Evolutionary conservation across 2,797 vertebrate species (phyloP).

Genomic region (Tapera naevia): DNA sequence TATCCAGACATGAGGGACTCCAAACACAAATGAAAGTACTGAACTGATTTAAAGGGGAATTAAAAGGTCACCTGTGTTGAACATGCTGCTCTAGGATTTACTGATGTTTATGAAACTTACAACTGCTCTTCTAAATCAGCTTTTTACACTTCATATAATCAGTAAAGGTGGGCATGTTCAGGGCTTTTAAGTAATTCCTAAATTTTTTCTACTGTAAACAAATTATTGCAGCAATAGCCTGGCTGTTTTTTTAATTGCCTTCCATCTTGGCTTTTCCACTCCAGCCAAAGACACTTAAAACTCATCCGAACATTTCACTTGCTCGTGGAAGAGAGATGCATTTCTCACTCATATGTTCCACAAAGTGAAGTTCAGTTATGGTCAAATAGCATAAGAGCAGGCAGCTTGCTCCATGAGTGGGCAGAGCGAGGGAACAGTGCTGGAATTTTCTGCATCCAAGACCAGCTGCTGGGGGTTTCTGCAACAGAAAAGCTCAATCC

Average conservation of each 20-base stretch:
- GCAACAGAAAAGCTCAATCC: not conserved
- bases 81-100: slow-evolving; percentile 53
- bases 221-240: not conserved
- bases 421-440: not conserved
- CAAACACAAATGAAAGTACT: slow-evolving; percentile 63
- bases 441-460: not conserved
- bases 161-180: not conserved
- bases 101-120: slow-evolving; percentile 65
- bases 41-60: slow-evolving; percentile 61
- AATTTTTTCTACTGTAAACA: slow-evolving; percentile 12
- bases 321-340: not conserved
- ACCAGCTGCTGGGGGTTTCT: not conserved
- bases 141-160: slow-evolving; percentile 23
- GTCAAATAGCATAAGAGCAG: not conserved
- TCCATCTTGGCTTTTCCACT: not conserved
- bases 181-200: not conserved
- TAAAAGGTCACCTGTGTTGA: slow-evolving; percentile 50
- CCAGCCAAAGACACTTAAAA: not conserved
- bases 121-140: slow-evolving; percentile 55
- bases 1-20: slow-evolving; percentile 51
- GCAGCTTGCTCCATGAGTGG: not conserved
- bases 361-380: not conserved
- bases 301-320: not conserved
- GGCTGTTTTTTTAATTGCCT: not conserved
- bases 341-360: not conserved